Base-by-base conservation (phyloP, 2,888 invertebrate genomes). In the Perizoma flavofasciatum region DNA sequence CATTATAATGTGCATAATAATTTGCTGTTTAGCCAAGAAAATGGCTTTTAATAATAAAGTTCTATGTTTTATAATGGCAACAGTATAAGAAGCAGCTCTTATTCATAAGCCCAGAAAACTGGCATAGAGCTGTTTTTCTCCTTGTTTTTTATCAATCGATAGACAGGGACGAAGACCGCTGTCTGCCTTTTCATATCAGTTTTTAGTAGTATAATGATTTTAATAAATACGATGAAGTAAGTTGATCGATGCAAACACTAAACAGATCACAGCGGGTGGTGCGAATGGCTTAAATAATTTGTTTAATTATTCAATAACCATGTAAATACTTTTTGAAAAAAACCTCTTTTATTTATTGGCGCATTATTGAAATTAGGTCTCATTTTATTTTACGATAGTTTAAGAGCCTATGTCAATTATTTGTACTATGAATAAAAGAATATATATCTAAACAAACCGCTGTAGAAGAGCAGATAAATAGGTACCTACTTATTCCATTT, bases 241-340 rank as follows among this genome's bases (percentile, higher is more conserved):
- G 7, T 48, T 55, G 55, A 60, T 60, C 39, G 48, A 55, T 60
- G 48, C 40, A 48, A 55, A 60, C 44, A 8, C 45, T 60, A 55
- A 60, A 51, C 44, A 34, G 47, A 48, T 48, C 51, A 8, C 60
- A 60, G 60, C 60, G 34, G 60, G 60, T 44, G 55, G 55, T 50
- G 49, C 44, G 49, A 52, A 49, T 51, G 48, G 48, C 37, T 51
- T 39, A 43, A 8, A 35, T 46, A 44, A 52, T 52, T 53, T 53
- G 49, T 53, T 58, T 58, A 49, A 58, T 45, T 53, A 32, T 58
- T 53, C 48, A 58, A 58, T 58, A 52, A 53, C 48, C 44, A 59
- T 52, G 52, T 52, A 39, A 49, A 49, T 55, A 47, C 43, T 43
- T 47, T 58, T 10, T 40, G 33, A 49, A n/a, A 50, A 34, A 34